A percentile compares a stretch with the other conserved stretches of the same genome.
phyloP scores from a whole-genome alignment of 53 echinoderm and acorn worm genomes.

The Hippasteria phrygiana region DNA sequence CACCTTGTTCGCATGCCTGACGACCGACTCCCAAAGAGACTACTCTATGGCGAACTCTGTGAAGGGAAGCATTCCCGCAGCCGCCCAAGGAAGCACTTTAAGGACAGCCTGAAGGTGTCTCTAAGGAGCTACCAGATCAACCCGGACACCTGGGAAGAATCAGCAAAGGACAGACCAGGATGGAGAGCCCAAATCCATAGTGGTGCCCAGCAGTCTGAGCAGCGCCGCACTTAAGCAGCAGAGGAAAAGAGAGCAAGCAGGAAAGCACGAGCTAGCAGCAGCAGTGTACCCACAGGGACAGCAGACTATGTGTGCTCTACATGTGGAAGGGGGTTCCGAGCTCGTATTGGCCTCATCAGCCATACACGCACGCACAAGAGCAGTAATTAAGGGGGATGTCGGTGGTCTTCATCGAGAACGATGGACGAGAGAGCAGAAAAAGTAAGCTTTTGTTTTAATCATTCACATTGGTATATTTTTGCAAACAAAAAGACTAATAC shows the following conservation, averaged over 20 bases:
- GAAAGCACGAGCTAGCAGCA: constrained; percentile 9
- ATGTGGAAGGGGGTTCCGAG: constrained; percentile 9
- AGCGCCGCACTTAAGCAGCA: background rate
- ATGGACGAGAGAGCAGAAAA: too few species aligned
- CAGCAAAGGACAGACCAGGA: background rate
- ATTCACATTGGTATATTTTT: too few species aligned
- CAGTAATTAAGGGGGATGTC: background rate
- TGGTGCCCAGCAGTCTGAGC: background rate
- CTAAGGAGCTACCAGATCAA: background rate
- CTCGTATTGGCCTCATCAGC: background rate
- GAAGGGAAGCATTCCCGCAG: constrained; percentile 11
- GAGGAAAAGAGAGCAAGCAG: background rate
- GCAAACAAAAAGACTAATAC: too few species aligned
- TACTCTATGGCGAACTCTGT: background rate
- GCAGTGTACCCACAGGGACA: background rate
- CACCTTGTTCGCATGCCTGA: background rate
- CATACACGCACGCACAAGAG: background rate
- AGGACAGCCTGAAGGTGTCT: background rate
- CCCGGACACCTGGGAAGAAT: background rate
- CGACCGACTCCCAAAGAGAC: background rate
- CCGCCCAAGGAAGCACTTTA: background rate
- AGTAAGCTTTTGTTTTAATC: too few species aligned
- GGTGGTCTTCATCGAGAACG: too few species aligned
- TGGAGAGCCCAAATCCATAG: background rate
- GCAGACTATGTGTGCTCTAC: constrained; percentile 4